phyloP scores from a whole-genome alignment of 2,888 invertebrate genomes.

The Tinea semifulvella region DNA sequence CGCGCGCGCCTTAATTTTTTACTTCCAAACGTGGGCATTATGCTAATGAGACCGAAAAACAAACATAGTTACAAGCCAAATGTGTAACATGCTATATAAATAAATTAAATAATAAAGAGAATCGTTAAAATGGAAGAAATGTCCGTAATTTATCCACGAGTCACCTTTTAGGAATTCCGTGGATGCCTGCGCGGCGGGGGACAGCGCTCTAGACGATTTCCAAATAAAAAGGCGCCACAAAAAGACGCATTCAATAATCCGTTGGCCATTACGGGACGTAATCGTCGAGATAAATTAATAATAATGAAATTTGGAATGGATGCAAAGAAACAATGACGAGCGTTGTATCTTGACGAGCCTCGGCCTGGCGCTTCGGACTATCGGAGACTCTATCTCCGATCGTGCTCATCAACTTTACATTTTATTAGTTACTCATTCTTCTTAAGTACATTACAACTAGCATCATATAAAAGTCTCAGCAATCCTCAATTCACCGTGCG shows the following conservation, averaged over 20 bases:
- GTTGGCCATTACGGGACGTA: conserved; percentile 59
- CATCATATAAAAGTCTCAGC: too few species aligned
- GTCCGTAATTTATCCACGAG: conserved; percentile 65
- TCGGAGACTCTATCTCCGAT: not conserved
- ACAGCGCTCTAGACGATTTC: conserved; percentile 57
- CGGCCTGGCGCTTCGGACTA: conserved; percentile 7
- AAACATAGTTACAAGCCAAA: conserved; percentile 64
- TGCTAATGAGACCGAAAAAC: conserved; percentile 65
- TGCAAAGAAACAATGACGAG: conserved; percentile 9
- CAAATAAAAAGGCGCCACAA: conserved; percentile 65
- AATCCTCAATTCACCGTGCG: too few species aligned
- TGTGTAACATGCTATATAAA: conserved; percentile 66
- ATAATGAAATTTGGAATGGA: conserved; percentile 43
- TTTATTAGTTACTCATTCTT: too few species aligned
- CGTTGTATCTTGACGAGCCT: conserved; percentile 7
- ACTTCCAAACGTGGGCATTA: conserved; percentile 44
- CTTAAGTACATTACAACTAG: too few species aligned
- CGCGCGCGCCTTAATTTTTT: conserved; percentile 32
- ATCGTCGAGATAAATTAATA: conserved; percentile 65
- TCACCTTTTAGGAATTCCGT: conserved; percentile 65
- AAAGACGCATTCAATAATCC: conserved; percentile 64
- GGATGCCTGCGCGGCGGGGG: conserved; percentile 61
- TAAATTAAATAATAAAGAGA: conserved; percentile 66
- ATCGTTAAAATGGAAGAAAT: conserved; percentile 67
- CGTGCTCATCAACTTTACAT: conserved; percentile 3